Percentiles rank a stretch among this genome's conserved stretches.
Evolutionary conservation across 2,888 invertebrate genomes (phyloP).

Genomic region (Elegia similella): DNA sequence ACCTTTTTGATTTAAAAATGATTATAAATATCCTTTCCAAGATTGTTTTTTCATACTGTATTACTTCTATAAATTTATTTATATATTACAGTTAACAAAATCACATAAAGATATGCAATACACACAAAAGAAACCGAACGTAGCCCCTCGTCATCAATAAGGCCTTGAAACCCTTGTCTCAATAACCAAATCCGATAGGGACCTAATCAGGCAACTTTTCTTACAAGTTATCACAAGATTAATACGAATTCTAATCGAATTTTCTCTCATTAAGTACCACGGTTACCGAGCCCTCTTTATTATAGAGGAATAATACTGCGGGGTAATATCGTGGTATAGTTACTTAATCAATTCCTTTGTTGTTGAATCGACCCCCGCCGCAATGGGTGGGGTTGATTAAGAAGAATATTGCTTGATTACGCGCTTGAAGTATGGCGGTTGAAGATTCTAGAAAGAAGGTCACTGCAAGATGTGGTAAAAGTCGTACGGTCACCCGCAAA

Average conservation of each 20-base stretch:
- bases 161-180: constrained; percentile 30
- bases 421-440: constrained; percentile 68
- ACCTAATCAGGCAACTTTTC: constrained; percentile 65
- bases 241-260: constrained; percentile 80
- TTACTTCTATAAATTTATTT: too few relatives aligned
- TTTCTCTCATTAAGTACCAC: constrained; percentile 80
- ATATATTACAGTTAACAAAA: too few relatives aligned
- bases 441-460: constrained; percentile 43
- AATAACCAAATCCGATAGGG: constrained; percentile 33
- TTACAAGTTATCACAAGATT: constrained; percentile 71
- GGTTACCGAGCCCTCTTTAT: constrained; percentile 79
- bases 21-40: too few relatives aligned
- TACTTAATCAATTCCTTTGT: constrained; percentile 82
- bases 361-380: constrained; percentile 73
- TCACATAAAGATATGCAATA: neutral
- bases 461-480: constrained; percentile 35
- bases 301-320: constrained; percentile 77
- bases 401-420: constrained; percentile 82
- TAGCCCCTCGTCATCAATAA: neutral
- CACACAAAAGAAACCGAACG: neutral
- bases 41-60: too few relatives aligned
- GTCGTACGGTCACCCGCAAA: too few relatives aligned
- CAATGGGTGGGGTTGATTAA: constrained; percentile 79
- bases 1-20: too few relatives aligned
- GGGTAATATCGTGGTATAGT: constrained; percentile 79